Evolutionary conservation across 2,888 invertebrate species (phyloP).

Genomic region (Branchellion lobata): DNA sequence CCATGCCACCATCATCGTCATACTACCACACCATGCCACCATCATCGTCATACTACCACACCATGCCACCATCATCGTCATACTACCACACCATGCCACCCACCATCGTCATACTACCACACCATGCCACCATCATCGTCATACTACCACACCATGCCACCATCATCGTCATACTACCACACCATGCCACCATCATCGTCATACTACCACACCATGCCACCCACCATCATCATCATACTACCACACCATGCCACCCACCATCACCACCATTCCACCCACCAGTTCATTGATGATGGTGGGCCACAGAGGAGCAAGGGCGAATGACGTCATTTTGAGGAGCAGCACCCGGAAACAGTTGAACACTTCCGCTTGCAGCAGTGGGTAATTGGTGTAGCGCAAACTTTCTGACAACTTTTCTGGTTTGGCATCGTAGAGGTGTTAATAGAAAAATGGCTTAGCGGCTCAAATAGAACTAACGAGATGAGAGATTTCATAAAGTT

Average conservation of each 20-base stretch:
- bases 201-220: background rate
- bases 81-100: background rate
- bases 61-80: too few species aligned
- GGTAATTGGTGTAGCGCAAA: slow-evolving; percentile 74
- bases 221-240: background rate
- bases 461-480: too few species aligned
- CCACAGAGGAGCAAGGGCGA: slow-evolving; percentile 84
- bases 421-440: slow-evolving; percentile 43
- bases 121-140: slow-evolving; percentile 70
- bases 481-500: too few species aligned
- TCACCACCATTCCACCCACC: slow-evolving; percentile 71
- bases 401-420: slow-evolving; percentile 82
- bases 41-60: too few species aligned
- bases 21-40: too few species aligned
- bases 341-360: slow-evolving; percentile 84
- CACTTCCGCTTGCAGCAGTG: slow-evolving; percentile 78
- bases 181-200: too few species aligned
- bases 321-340: slow-evolving; percentile 78
- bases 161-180: too few species aligned
- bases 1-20: too few species aligned
- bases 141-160: slow-evolving; percentile 76
- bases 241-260: slow-evolving; percentile 69
- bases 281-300: slow-evolving; percentile 87
- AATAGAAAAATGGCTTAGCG: too few species aligned
- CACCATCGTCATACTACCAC: background rate